Percentiles rank a stretch among this genome's conserved stretches.
Conservation (phyloP, 2,888 invertebrate genomes). For the Ochropacha duplaris region DNA sequence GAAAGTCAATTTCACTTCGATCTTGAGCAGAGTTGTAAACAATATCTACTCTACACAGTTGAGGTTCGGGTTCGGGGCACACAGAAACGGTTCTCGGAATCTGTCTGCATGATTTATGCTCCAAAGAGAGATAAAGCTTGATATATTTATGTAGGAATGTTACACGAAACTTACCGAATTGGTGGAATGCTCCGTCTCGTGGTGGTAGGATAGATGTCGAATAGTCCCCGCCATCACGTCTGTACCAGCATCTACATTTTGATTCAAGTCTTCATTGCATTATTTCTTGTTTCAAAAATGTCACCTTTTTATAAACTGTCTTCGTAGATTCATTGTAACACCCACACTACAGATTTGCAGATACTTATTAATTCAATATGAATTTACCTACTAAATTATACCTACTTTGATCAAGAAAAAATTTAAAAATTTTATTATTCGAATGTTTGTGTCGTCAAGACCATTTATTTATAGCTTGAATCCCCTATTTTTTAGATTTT, state of each 20-base stretch:
- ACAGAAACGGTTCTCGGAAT: not conserved
- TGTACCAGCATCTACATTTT: slow-evolving; percentile 33
- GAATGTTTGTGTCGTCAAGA: too few species aligned
- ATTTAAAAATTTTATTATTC: too few species aligned
- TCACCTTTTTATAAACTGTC: slow-evolving; percentile 11
- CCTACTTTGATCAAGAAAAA: too few species aligned
- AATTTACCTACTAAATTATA: too few species aligned
- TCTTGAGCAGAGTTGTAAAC: slow-evolving; percentile 21
- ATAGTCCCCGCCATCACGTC: slow-evolving; percentile 72
- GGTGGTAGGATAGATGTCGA: slow-evolving; percentile 71
- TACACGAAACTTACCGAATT: slow-evolving; percentile 58
- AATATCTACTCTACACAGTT: not conserved
- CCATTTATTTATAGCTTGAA: too few species aligned
- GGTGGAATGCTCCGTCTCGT: slow-evolving; percentile 63
- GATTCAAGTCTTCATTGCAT: slow-evolving; percentile 9
- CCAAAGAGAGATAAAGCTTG: not conserved
- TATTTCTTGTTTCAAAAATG: slow-evolving; percentile 7
- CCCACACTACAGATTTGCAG: not conserved
- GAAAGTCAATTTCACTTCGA: slow-evolving; percentile 20
- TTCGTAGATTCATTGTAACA: not conserved
- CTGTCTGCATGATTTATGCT: not conserved
- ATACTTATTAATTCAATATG: not conserved
- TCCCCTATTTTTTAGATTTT: too few species aligned
- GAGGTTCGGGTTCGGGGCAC: not conserved
- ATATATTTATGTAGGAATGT: not conserved